A percentile compares a stretch with the other conserved stretches of the same genome.
phyloP scores from a whole-genome alignment of 2,797 vertebrate species.

The Chelidonichthys spinosus region DNA sequence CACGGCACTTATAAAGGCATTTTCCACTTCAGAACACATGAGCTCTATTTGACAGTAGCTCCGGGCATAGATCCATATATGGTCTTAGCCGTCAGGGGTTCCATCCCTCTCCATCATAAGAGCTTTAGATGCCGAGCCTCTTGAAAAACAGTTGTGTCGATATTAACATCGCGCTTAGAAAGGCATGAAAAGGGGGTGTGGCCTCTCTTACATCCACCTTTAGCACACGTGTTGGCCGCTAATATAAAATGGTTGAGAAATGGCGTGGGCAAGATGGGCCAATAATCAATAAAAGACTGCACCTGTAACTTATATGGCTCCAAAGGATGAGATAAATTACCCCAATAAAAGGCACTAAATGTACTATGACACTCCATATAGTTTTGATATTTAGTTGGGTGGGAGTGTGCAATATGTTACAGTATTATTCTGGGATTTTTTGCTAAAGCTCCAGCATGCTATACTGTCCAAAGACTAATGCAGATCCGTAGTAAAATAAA shows the following conservation, averaged over 20 bases:
- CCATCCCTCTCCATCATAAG: neutral
- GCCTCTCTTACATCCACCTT: neutral
- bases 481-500: neutral
- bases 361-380: neutral
- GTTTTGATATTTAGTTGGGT: neutral
- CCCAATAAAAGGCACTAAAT: neutral
- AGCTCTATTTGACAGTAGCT: neutral
- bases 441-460: neutral
- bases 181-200: too few relatives aligned
- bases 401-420: neutral
- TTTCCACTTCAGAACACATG: neutral
- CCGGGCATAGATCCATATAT: neutral
- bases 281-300: neutral
- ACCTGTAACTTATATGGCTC: constrained; percentile 15
- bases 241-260: neutral
- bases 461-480: neutral
- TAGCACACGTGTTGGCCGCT: too few relatives aligned
- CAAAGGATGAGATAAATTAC: constrained; percentile 22
- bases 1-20: neutral
- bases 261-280: neutral
- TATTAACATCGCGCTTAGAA: constrained; percentile 19
- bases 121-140: neutral
- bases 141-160: constrained; percentile 13
- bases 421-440: constrained; percentile 13
- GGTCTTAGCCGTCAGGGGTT: neutral